Conservation (phyloP, 2,797 vertebrate species). For the Enteromius afrohamiltoni region DNA sequence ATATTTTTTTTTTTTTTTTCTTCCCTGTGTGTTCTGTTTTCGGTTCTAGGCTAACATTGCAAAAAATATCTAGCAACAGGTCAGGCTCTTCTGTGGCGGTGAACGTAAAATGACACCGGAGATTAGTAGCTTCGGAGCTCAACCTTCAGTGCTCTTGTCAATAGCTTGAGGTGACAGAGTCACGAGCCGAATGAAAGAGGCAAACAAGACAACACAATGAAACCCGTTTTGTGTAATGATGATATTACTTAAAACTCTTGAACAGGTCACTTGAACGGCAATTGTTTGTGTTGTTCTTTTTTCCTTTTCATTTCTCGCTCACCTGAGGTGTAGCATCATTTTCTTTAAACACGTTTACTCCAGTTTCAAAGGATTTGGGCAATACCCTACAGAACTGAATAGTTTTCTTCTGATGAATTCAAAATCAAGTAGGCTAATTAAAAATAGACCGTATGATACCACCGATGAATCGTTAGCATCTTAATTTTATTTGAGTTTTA, state of each 20-base stretch:
- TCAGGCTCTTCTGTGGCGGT: constrained; percentile 23
- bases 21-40: background rate
- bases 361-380: background rate
- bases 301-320: background rate
- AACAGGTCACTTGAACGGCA: constrained; percentile 10
- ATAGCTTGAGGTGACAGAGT: constrained; percentile 45
- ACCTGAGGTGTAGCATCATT: background rate
- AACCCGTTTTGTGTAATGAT: constrained; percentile 22
- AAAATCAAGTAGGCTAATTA: background rate
- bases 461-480: no score
- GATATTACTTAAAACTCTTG: constrained; percentile 36
- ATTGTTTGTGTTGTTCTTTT: background rate
- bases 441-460: background rate
- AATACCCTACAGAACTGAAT: background rate
- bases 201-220: constrained; percentile 47
- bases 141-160: constrained; percentile 32
- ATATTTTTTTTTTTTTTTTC: no score
- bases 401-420: background rate
- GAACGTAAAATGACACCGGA: constrained; percentile 52
- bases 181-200: constrained; percentile 56
- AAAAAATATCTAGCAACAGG: constrained; percentile 56
- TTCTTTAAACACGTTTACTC: background rate
- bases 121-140: constrained; percentile 37
- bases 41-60: background rate
- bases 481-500: no score